Evolutionary conservation across 2,888 invertebrate species (phyloP).

Genomic region (Nomada ruficornis): DNA sequence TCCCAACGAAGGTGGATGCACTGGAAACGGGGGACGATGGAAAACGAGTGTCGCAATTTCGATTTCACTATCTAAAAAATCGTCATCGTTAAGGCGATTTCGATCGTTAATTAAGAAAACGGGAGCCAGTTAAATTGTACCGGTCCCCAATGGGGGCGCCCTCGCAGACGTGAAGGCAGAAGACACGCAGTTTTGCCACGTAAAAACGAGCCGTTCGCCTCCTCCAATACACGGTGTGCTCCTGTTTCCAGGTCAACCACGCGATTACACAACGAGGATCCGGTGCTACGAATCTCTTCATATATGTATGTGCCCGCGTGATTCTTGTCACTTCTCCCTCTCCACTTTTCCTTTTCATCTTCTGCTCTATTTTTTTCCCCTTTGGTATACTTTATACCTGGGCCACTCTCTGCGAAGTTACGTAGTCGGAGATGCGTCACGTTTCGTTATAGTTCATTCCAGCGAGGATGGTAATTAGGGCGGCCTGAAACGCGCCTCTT

Average conservation of each 20-base stretch:
- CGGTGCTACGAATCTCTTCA: constrained; percentile 42
- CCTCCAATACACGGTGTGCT: constrained; percentile 44
- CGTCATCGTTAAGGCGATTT: constrained; percentile 55
- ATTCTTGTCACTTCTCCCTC: not conserved
- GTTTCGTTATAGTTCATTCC: constrained; percentile 46
- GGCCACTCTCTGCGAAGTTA: not conserved
- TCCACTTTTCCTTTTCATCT: not conserved
- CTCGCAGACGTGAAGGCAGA: constrained; percentile 59
- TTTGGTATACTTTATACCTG: not conserved
- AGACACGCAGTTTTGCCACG: constrained; percentile 58
- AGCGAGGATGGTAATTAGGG: constrained; percentile 53
- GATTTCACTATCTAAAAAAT: constrained; percentile 68
- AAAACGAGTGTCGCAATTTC: constrained; percentile 61
- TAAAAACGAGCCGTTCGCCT: constrained; percentile 67
- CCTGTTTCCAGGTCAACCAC: constrained; percentile 66
- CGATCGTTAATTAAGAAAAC: constrained; percentile 67
- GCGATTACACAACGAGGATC: constrained; percentile 57
- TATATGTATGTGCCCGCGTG: constrained; percentile 14
- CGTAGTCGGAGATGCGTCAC: constrained; percentile 38
- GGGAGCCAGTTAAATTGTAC: constrained; percentile 63
- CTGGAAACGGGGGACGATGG: constrained; percentile 28
- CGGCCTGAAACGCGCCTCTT: constrained; percentile 34
- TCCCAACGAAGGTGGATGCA: not conserved
- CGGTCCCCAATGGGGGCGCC: constrained; percentile 40
- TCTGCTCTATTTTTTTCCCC: not conserved